Evolutionary conservation across 2,113 vertebrate genomes (phyloP).

Genomic region (Cynoglossus semilaevis): DNA sequence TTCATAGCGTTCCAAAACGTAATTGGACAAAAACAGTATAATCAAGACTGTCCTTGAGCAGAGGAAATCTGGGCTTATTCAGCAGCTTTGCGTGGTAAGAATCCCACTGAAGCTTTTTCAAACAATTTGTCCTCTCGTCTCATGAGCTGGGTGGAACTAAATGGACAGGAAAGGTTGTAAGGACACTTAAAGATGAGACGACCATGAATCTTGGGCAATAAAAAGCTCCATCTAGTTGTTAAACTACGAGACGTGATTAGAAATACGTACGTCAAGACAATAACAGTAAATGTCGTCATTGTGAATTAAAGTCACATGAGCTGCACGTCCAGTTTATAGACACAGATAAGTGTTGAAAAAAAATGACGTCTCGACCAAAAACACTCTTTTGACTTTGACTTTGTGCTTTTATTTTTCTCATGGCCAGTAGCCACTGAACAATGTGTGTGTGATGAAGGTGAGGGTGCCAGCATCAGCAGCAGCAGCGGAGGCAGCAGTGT

Average conservation of each 20-base stretch:
- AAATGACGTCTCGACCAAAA: neutral
- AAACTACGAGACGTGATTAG: too few species aligned
- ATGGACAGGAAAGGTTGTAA: too few species aligned
- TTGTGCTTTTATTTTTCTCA: conserved; percentile 39
- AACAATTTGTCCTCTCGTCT: neutral
- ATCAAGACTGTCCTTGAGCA: neutral
- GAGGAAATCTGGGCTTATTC: conserved; percentile 20
- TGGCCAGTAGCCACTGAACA: conserved; percentile 66
- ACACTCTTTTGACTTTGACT: conserved; percentile 22
- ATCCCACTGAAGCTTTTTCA: conserved; percentile 10
- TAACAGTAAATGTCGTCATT: conserved; percentile 7
- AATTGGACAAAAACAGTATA: neutral
- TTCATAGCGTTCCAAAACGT: neutral
- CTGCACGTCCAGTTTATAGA: conserved; percentile 7
- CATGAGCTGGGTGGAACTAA: too few species aligned
- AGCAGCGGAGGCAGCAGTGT: conserved; percentile 24
- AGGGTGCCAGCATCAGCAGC: conserved; percentile 66
- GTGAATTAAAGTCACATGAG: conserved; percentile 1
- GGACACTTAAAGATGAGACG: too few species aligned
- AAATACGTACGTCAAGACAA: too few species aligned
- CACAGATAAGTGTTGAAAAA: conserved; percentile 9
- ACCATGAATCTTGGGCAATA: too few species aligned
- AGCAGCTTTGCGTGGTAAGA: conserved; percentile 18
- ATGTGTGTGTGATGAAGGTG: conserved; percentile 67
- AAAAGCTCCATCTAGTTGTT: too few species aligned